These are phyloP conservation scores for Halichondria panicea DNA, from an alignment of 37 sponge, comb jelly and placozoan genomes.

Conservation along the genomic window DNA sequence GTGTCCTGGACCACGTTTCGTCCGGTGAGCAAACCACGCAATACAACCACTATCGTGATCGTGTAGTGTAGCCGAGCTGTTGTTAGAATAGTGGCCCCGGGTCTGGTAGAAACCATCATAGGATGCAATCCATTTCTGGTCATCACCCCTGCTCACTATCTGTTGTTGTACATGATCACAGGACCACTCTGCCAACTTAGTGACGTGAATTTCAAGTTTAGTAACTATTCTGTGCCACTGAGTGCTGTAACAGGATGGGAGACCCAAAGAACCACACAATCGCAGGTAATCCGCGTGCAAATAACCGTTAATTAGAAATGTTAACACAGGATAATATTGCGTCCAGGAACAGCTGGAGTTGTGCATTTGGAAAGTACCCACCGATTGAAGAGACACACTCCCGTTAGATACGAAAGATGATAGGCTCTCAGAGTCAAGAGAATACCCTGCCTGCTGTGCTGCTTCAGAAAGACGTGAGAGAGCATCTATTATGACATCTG, in stretches of 20 bases:
- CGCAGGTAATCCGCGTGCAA: background rate
- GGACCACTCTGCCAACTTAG: constrained; percentile 1
- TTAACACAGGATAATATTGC: no score
- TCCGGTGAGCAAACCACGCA: constrained; percentile 16
- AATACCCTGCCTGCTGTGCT: no score
- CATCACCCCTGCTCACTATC: background rate
- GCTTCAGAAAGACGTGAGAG: no score
- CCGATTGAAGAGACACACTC: no score
- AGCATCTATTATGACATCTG: no score
- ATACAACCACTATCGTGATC: constrained; percentile 4
- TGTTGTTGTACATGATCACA: background rate
- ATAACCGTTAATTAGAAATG: no score
- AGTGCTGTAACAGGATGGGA: background rate
- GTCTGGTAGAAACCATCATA: constrained; percentile 22
- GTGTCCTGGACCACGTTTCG: constrained; percentile 16
- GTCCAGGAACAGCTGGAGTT: no score
- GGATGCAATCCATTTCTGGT: constrained; percentile 13
- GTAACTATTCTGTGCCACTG: background rate
- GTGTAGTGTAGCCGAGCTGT: constrained; percentile 11
- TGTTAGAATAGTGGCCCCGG: constrained; percentile 21
- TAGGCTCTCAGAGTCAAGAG: no score
- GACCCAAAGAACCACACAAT: background rate
- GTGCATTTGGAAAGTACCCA: no score
- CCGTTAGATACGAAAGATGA: no score
- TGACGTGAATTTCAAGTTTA: background rate